Evolutionary conservation across 2,888 invertebrate species (phyloP), one percentile per base, ranked within the genome.

Genomic region (Caenorhabditis uteleia): DNA sequence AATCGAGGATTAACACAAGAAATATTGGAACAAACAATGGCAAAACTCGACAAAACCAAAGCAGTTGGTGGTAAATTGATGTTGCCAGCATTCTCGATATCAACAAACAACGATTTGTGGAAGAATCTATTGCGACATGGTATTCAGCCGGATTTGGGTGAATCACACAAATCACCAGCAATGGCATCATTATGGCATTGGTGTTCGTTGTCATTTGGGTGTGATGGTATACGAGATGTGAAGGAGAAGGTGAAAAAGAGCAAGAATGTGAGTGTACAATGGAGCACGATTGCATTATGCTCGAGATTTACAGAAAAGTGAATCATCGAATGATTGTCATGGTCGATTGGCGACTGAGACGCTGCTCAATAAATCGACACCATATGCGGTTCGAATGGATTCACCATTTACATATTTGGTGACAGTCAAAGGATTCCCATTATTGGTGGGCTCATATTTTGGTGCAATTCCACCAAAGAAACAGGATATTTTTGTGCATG

Each of bases 131-230:
- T 49, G 43, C n/a, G 44, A 6, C 39, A 54, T 20, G 64, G 64
- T 25, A 45, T 64, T n/a, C 53, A 53, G 21, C 49, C 57, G 25
- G 64, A 64, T 36, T 23, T 64, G 14, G 64, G 64, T 40, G 48
- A 53, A 29, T 50, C 50, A 31, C 49, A 49, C 6, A 58, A 64
- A 29, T 26, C 42, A 1, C 64, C 64, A 16, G 54, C 58, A 3
- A 57, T 64, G 36, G 53, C 64, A 10, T 54, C 57, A 2, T 12
- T 58, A 2, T 58, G 57, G 57, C 58, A 64, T 38, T 64, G 64
- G 64, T 23, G 53, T 2, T 44, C 40, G 40, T 6, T 64, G 33
- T 33, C 25, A 12, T 44, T 62, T 8, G 12, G 27, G n/a, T 25
- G 25, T 25, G 29, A 50, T 10, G 59, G 59, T 6, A 36, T 59